Evolutionary conservation across 2,113 vertebrate species (phyloP).

Genomic region (rat (Rattus norvegicus)): GRCr8 NC_086019.1:218216001-218216500

Average conservation of each 20-base stretch:
- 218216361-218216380: background rate
- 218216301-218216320: background rate
- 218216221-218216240: background rate
- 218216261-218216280: background rate
- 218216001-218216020: background rate
- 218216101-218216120: background rate
- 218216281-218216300: background rate
- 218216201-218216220: background rate
- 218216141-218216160: background rate
- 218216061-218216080: background rate
- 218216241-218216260: background rate
- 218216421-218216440: background rate
- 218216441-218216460: too few species aligned
- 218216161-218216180: background rate
- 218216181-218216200: background rate
- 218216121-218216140: background rate
- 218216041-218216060: background rate
- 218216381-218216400: background rate
- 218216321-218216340: background rate
- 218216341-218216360: background rate
- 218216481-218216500: too few species aligned
- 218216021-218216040: background rate
- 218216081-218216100: background rate
- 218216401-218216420: background rate
- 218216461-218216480: too few species aligned